Conservation (phyloP, 1,140 invertebrate genomes). For the Whitmania pigra region DNA sequence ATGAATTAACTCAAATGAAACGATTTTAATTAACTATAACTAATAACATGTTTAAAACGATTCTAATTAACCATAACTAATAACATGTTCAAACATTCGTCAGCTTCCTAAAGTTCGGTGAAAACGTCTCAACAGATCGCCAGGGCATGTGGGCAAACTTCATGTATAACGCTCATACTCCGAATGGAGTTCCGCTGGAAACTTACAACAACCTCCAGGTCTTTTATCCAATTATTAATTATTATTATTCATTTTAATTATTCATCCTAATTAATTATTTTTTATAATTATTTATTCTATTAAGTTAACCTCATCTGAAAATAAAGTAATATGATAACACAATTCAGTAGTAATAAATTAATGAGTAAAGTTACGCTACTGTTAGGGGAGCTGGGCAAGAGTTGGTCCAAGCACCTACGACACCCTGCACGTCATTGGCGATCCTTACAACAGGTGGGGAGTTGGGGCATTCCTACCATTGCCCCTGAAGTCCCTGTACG, state of each 20-base stretch:
- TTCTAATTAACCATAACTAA: background rate
- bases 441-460: conserved; percentile 20
- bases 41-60: background rate
- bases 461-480: conserved; percentile 13
- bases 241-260: background rate
- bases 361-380: too few relatives aligned
- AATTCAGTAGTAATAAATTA: background rate
- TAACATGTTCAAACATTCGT: background rate
- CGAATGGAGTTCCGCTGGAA: conserved; percentile 10
- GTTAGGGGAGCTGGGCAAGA: conserved; percentile 20
- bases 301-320: background rate
- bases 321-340: background rate
- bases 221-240: background rate
- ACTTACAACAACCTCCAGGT: conserved; percentile 24
- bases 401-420: conserved; percentile 25
- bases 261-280: too few relatives aligned
- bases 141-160: conserved; percentile 23
- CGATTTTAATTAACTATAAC: background rate
- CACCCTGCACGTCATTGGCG: conserved; percentile 17
- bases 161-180: conserved; percentile 12
- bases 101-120: conserved; percentile 19
- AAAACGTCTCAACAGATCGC: conserved; percentile 16
- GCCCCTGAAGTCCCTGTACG: conserved; percentile 21
- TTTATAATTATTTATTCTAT: too few relatives aligned
- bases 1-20: background rate